Evolutionary conservation across 2,888 invertebrate genomes (phyloP).

Genomic region (Calephelis perditalis): DNA sequence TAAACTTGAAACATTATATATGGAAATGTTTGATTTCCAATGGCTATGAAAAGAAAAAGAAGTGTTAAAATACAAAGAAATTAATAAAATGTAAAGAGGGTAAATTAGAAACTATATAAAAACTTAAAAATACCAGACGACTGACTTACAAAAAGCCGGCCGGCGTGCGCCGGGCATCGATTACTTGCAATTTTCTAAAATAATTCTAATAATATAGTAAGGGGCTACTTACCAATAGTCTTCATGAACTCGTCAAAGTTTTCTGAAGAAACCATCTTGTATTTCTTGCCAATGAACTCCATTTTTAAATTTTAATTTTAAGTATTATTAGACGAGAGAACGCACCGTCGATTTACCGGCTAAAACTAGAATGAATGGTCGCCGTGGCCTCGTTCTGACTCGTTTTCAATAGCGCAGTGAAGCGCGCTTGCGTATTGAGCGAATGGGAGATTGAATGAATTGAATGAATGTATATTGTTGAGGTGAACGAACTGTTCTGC

Average conservation of each 20-base stretch:
- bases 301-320: conserved; percentile 45
- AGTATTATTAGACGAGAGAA: conserved; percentile 26
- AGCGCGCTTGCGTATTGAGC: conserved; percentile 36
- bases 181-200: conserved; percentile 33
- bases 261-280: conserved; percentile 87
- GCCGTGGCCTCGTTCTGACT: conserved; percentile 27
- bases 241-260: conserved; percentile 96
- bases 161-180: conserved; percentile 36
- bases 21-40: too few relatives aligned
- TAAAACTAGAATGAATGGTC: conserved; percentile 51
- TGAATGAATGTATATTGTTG: conserved; percentile 28
- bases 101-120: conserved; percentile 4
- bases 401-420: conserved; percentile 24
- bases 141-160: conserved; percentile 43
- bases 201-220: conserved; percentile 29
- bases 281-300: conserved; percentile 83
- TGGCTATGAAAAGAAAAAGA: too few relatives aligned
- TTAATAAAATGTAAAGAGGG: conserved; percentile 3
- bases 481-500: conserved; percentile 33
- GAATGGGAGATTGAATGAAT: conserved; percentile 39
- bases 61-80: too few relatives aligned
- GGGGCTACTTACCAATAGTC: conserved; percentile 83
- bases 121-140: conserved; percentile 19
- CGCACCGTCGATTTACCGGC: conserved; percentile 43
- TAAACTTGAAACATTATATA: too few relatives aligned